Evolutionary conservation across 2,888 invertebrate genomes (phyloP).

Genomic region (Pterostichus niger): DNA sequence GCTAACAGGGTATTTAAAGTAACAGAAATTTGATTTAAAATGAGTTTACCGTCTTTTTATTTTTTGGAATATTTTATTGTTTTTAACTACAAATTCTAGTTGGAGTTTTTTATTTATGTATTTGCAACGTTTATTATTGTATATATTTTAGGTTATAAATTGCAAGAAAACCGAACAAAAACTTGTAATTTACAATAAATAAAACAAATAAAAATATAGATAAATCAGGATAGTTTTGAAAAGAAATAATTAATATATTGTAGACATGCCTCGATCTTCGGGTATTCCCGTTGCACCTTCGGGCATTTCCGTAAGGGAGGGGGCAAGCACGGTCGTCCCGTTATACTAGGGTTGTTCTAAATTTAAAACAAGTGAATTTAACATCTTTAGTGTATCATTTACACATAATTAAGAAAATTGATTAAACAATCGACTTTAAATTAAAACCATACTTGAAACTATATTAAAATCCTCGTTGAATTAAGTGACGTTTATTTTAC

Average conservation of each 20-base stretch:
- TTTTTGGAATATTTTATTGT: no score
- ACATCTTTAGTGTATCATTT: conserved; percentile 19
- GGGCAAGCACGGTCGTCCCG: conserved; percentile 68
- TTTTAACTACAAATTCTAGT: no score
- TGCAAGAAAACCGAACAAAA: neutral
- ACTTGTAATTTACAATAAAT: neutral
- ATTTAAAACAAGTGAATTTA: conserved; percentile 72
- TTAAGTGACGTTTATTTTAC: neutral
- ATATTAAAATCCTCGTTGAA: neutral
- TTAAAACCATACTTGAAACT: neutral
- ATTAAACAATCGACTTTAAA: neutral
- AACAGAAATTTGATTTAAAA: no score
- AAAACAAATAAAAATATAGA: neutral
- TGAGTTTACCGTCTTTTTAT: no score
- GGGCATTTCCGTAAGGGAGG: conserved; percentile 57
- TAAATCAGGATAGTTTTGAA: neutral
- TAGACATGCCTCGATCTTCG: conserved; percentile 26
- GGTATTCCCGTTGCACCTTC: conserved; percentile 17
- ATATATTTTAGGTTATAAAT: no score
- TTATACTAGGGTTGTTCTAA: conserved; percentile 73
- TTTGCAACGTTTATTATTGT: no score
- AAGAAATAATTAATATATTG: conserved; percentile 61
- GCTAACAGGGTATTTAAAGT: no score
- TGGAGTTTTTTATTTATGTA: no score
- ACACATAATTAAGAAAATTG: conserved; percentile 37